Base-by-base conservation (phyloP, 2,113 vertebrate genomes). In the Salvator merianae region DNA sequence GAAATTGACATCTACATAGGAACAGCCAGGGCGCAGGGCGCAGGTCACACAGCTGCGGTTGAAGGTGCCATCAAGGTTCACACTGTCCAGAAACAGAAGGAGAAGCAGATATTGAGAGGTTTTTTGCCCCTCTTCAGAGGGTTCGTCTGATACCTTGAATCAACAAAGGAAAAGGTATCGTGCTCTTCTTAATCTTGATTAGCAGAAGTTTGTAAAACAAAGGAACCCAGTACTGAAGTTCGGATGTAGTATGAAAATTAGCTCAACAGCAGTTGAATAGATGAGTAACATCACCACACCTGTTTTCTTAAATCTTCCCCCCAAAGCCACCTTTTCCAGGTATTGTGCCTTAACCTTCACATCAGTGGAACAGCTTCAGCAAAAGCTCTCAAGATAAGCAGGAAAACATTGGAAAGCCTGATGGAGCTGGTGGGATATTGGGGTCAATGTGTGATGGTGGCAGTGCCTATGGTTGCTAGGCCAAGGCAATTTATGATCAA, bases 31-130 rank as follows among this genome's bases (percentile, higher is more conserved):
- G 16, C 96, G 87, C 24, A 97, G 96, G 84, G 92, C 72, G 68
- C 97, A 97, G 76, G 96, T 95, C 84, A 97, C 84, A 91, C 97
- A 97, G n/a, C 89, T 94, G n/a, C 95, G 95, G 84, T 95, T 94
- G 87, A 96, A 96, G 22, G 93, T 92, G 74, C 96, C 95, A 32
- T 94, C 93, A 70, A 96, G 90, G 82, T 96, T 95, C 90, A 95
- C 96, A 26, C 97, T 97, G 69, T 20, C 47, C 82, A 59, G 12
- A 68, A 30, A 75, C 10, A 81, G 66, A 50, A 53, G 22, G 53
- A 63, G 53, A 32, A 55, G 3, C 1, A 16, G 18, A 12, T 38
- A n/a, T 40, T 72, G 38, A 73, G 18, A 36, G 18, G 9, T 2
- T 20, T 13, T 30, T 82, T n/a, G n/a, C n/a, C 30, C 22, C 10